A percentile compares a stretch with the other conserved stretches of the same genome.
These are phyloP conservation scores for Coenobita brevimanus DNA, from an alignment of 1,140 invertebrate genomes.

Conservation along the genomic window DNA sequence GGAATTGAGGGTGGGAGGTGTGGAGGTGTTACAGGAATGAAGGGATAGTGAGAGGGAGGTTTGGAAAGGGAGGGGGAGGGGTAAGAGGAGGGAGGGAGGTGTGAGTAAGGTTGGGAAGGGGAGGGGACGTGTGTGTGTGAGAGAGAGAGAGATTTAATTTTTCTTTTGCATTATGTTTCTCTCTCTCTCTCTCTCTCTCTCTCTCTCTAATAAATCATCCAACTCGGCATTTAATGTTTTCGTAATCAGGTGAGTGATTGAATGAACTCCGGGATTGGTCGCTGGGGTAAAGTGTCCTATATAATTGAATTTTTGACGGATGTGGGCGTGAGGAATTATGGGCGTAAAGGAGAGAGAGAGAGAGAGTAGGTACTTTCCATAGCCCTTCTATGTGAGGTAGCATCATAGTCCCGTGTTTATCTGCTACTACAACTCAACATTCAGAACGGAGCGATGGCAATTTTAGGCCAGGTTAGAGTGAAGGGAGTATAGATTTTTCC, in stretches of 20 bases:
- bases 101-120: neutral
- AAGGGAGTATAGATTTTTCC: no score
- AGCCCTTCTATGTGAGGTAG: no score
- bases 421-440: no score
- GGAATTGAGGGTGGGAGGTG: neutral
- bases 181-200: no score
- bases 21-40: neutral
- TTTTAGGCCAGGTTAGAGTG: no score
- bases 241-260: slow-evolving; percentile 56
- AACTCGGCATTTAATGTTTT: slow-evolving; percentile 56
- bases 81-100: neutral
- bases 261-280: slow-evolving; percentile 47
- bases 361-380: no score
- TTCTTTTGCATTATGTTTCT: neutral
- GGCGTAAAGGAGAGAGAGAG: neutral
- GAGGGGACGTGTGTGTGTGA: neutral
- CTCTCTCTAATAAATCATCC: slow-evolving; percentile 47
- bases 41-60: neutral
- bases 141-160: neutral
- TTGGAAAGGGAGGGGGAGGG: neutral
- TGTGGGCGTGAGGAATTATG: neutral
- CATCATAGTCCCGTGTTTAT: no score
- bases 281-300: slow-evolving; percentile 14
- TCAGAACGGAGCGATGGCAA: no score
- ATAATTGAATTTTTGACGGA: neutral